Evolutionary conservation across 2,797 vertebrate genomes (phyloP).

Genomic region (Gambelia wislizenii): DNA sequence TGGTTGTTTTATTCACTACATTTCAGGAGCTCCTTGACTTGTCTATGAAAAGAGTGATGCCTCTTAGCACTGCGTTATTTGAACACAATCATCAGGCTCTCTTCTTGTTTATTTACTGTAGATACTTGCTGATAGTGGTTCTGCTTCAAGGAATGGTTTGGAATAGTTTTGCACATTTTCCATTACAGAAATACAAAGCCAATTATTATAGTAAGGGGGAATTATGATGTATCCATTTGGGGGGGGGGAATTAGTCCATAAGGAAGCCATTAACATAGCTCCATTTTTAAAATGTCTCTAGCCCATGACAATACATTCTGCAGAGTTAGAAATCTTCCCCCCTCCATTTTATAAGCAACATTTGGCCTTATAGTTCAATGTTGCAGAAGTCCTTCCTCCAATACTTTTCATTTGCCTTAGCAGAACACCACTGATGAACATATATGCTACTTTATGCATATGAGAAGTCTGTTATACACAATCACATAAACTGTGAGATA

Average conservation of each 20-base stretch:
- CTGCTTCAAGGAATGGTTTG: slow-evolving; percentile 2
- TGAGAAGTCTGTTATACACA: slow-evolving; percentile 12
- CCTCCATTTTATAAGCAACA: neutral
- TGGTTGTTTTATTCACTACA: neutral
- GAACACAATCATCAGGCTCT: neutral
- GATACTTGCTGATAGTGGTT: neutral
- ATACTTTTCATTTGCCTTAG: slow-evolving; percentile 24
- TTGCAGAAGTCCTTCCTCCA: slow-evolving; percentile 9
- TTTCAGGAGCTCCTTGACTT: neutral
- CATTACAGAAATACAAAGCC: neutral
- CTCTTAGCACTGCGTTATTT: neutral
- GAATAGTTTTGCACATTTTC: neutral
- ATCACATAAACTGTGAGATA: neutral
- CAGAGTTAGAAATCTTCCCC: neutral
- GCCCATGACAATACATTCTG: neutral
- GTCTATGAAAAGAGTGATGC: neutral
- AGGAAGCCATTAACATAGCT: neutral
- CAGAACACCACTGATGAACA: slow-evolving; percentile 15
- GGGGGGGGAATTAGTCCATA: too few species aligned
- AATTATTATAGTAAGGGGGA: neutral
- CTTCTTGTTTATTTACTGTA: neutral
- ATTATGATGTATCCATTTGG: neutral
- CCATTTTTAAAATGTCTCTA: neutral
- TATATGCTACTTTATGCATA: slow-evolving; percentile 37
- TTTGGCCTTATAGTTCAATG: neutral